Evolutionary conservation across 2,113 vertebrate genomes (phyloP).

Genomic region (Daboia siamensis): DNA sequence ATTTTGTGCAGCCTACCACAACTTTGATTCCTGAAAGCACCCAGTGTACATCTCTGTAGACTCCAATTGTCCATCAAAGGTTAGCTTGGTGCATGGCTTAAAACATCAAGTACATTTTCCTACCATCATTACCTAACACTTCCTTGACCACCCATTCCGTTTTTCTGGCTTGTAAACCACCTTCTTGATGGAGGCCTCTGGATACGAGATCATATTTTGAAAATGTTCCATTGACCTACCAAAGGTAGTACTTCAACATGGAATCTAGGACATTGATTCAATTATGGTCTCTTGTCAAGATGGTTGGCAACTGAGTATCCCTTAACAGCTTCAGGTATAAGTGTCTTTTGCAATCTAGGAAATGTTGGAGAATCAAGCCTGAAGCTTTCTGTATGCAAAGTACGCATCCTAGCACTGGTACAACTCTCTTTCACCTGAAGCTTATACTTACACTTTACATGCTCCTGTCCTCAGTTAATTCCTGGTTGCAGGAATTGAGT

Average conservation of each 20-base stretch:
- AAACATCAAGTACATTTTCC: not conserved
- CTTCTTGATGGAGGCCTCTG: not conserved
- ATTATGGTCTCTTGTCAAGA: not conserved
- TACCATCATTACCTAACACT: not conserved
- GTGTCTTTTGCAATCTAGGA: not conserved
- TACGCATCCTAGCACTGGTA: not conserved
- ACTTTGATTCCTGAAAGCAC: not conserved
- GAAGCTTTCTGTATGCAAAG: not conserved
- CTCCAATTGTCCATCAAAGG: not conserved
- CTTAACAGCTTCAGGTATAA: not conserved
- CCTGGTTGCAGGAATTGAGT: not conserved
- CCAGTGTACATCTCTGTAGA: not conserved
- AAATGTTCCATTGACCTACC: not conserved
- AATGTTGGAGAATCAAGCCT: not conserved
- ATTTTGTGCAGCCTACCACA: not conserved
- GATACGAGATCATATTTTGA: not conserved
- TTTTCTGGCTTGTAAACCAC: not conserved
- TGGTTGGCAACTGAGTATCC: not conserved
- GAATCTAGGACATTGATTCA: not conserved
- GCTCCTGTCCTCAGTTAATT: not conserved
- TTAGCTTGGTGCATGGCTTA: not conserved
- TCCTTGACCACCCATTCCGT: not conserved
- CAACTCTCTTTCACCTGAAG: not conserved
- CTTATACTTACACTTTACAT: not conserved
- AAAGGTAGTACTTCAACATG: not conserved